These are phyloP conservation scores for Macrobrachium rosenbergii DNA, from an alignment of 1,140 invertebrate genomes.

Conservation along the genomic window DNA sequence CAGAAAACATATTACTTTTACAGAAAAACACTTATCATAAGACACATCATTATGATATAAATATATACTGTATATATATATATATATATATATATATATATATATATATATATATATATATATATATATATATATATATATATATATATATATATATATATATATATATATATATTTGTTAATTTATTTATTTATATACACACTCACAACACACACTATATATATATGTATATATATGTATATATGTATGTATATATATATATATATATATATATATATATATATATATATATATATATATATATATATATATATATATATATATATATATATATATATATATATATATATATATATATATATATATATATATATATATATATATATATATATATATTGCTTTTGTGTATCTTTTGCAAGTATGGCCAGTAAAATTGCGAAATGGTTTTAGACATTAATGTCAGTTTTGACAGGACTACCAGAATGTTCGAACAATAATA, in stretches of 20 bases:
- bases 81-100: slow-evolving; percentile 2
- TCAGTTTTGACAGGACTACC: too few relatives aligned
- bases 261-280: background rate
- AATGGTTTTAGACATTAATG: too few relatives aligned
- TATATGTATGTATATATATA: background rate
- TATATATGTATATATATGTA: background rate
- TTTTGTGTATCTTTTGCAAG: too few relatives aligned
- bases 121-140: slow-evolving; percentile 1
- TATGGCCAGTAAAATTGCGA: too few relatives aligned
- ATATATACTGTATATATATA: too few relatives aligned
- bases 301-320: background rate
- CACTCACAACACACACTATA: too few relatives aligned
- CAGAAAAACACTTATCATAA: too few relatives aligned
- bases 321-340: background rate
- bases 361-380: slow-evolving; percentile 27
- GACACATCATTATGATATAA: too few relatives aligned
- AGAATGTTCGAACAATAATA: too few relatives aligned
- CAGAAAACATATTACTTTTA: too few relatives aligned
- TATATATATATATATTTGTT: background rate
- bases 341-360: slow-evolving; percentile 22
- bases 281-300: background rate
- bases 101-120: background rate
- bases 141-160: background rate
- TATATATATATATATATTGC: too few relatives aligned
- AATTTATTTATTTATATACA: background rate